Percentiles rank a stretch among this genome's conserved stretches.
phyloP scores from a whole-genome alignment of 2,797 vertebrate genomes.

The Eulemur mongoz region DNA sequence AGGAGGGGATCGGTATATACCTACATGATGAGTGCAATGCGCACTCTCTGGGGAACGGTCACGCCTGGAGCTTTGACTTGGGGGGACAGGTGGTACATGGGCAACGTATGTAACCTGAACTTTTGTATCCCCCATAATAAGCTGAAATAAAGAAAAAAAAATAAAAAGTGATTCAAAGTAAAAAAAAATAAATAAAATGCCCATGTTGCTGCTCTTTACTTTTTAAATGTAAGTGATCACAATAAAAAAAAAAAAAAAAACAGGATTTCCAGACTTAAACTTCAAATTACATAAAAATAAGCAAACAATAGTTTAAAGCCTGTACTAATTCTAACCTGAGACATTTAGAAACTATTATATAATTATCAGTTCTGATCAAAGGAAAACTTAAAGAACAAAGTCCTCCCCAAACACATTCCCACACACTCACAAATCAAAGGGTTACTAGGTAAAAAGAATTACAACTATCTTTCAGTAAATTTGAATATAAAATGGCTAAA shows the following conservation, averaged over 20 bases:
- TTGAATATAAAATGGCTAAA: background rate
- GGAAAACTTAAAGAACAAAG: constrained; percentile 2
- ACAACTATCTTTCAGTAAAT: constrained; percentile 8
- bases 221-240: background rate
- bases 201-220: background rate
- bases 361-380: constrained; percentile 40
- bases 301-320: background rate
- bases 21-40: too few relatives aligned
- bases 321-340: background rate
- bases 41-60: too few relatives aligned
- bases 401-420: background rate
- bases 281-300: constrained; percentile 30
- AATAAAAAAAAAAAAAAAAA: background rate
- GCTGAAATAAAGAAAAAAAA: too few relatives aligned
- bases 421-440: constrained; percentile 10
- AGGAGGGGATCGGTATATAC: too few relatives aligned
- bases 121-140: too few relatives aligned
- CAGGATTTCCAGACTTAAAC: background rate
- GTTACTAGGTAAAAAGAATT: background rate
- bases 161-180: too few relatives aligned
- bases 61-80: too few relatives aligned
- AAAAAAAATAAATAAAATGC: background rate
- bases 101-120: too few relatives aligned
- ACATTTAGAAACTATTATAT: background rate
- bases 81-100: too few relatives aligned